Conservation (phyloP, 1,140 invertebrate genomes). For the Hylaeus volcanicus region DNA sequence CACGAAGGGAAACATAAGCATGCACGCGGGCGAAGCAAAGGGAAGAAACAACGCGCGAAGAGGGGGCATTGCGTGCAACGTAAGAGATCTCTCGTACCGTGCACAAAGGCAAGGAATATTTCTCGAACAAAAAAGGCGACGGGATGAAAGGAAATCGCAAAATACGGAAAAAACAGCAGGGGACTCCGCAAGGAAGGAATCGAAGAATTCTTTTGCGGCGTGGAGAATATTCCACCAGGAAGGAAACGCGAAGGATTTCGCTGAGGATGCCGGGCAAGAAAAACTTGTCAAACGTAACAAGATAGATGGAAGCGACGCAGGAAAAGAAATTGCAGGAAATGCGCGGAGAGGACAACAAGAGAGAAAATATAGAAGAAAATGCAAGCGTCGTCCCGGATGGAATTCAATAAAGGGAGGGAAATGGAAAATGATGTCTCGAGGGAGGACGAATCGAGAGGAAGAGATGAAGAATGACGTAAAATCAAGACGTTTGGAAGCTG, state of each 20-base stretch:
- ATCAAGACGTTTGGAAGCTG: background rate
- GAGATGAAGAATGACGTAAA: background rate
- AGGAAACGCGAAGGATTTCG: slow-evolving; percentile 5
- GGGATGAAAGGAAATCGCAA: background rate
- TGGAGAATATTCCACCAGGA: background rate
- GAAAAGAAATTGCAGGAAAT: slow-evolving; percentile 22
- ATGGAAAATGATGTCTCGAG: slow-evolving; percentile 22
- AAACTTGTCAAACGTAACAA: slow-evolving; percentile 37
- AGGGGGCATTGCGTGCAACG: background rate
- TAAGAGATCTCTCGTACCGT: background rate
- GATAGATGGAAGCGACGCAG: slow-evolving; percentile 19
- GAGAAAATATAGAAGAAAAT: background rate
- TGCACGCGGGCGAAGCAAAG: background rate
- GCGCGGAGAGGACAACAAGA: background rate
- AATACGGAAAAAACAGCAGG: background rate
- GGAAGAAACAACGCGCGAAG: background rate
- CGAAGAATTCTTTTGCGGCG: background rate
- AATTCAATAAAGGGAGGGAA: slow-evolving; percentile 24
- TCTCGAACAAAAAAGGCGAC: background rate
- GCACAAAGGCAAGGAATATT: background rate
- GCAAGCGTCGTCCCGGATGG: background rate
- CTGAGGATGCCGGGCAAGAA: slow-evolving; percentile 2
- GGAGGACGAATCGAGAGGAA: background rate
- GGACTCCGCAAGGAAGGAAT: too few relatives aligned
- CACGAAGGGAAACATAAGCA: background rate